These are phyloP conservation scores for Drosophila lowei DNA, from an alignment of 1,140 invertebrate genomes.

Conservation along the genomic window DNA sequence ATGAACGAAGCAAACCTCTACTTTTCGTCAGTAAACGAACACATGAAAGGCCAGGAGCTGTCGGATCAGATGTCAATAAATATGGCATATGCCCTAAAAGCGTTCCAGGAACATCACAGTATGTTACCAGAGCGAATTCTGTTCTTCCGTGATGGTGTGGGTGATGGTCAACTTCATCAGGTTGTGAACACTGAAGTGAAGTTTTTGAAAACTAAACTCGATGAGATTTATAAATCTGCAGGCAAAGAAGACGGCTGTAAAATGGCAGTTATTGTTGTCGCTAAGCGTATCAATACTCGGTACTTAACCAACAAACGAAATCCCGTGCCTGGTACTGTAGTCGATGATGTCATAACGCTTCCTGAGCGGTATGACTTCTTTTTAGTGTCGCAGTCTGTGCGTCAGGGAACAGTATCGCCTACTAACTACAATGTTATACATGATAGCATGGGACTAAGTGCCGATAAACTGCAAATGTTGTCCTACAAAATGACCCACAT, in stretches of 20 bases:
- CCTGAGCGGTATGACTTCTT: constrained; percentile 94
- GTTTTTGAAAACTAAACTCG: constrained; percentile 84
- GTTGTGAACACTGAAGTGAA: constrained; percentile 87
- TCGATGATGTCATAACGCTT: constrained; percentile 93
- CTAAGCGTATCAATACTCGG: constrained; percentile 89
- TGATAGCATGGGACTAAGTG: too few species aligned
- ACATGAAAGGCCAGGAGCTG: constrained; percentile 90
- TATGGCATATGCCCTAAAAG: constrained; percentile 85
- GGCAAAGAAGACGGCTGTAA: constrained; percentile 77
- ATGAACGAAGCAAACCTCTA: constrained; percentile 56
- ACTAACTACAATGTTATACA: too few species aligned
- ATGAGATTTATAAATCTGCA: constrained; percentile 83
- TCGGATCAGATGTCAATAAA: constrained; percentile 86
- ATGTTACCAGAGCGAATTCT: constrained; percentile 85
- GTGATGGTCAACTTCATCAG: constrained; percentile 91
- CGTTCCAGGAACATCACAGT: constrained; percentile 83
- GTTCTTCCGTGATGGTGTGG: constrained; percentile 91
- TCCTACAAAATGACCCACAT: too few species aligned
- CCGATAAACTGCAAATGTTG: too few species aligned
- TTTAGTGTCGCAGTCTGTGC: constrained; percentile 91
- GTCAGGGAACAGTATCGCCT: too few species aligned
- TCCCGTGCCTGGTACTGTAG: constrained; percentile 92
- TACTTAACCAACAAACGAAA: constrained; percentile 87
- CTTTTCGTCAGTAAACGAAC: constrained; percentile 84
- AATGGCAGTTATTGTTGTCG: constrained; percentile 89